phyloP scores from a whole-genome alignment of 2,113 vertebrate species.

The Notechis scutatus region DNA sequence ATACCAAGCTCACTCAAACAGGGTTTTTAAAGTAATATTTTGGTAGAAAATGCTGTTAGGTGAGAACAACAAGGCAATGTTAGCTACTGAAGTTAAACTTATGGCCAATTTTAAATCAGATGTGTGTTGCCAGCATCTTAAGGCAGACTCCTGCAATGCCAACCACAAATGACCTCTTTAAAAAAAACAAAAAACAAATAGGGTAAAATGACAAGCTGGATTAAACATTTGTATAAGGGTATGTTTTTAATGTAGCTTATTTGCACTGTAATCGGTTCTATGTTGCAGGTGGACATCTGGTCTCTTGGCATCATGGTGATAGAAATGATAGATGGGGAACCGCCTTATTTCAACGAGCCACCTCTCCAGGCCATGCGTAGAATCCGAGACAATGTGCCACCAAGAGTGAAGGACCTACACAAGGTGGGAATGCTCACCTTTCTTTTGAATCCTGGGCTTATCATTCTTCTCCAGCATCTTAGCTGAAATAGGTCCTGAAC shows the following conservation, averaged over 20 bases:
- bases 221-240: neutral
- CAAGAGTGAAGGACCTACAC: slow-evolving; percentile 90
- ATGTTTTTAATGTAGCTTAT: neutral
- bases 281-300: slow-evolving; percentile 90
- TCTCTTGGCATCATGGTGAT: slow-evolving; percentile 99
- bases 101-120: neutral
- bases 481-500: neutral
- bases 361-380: slow-evolving; percentile 98
- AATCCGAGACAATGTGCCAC: slow-evolving; percentile 95
- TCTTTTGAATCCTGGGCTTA: rapidly evolving
- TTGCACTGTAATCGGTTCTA: neutral
- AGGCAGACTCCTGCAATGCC: rapidly evolving
- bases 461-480: neutral
- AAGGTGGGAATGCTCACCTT: slow-evolving; percentile 73
- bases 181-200: neutral
- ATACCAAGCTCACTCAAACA: neutral
- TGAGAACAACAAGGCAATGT: neutral
- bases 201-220: neutral
- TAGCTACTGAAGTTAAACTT: neutral
- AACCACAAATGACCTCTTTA: neutral
- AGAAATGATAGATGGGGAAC: slow-evolving; percentile 97
- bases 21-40: neutral
- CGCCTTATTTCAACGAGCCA: slow-evolving; percentile 97
- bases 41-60: neutral
- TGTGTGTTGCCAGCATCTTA: rapidly evolving